These are phyloP conservation scores for Abramis brama DNA, from an alignment of 2,113 vertebrate genomes.

Conservation along the genomic window DNA sequence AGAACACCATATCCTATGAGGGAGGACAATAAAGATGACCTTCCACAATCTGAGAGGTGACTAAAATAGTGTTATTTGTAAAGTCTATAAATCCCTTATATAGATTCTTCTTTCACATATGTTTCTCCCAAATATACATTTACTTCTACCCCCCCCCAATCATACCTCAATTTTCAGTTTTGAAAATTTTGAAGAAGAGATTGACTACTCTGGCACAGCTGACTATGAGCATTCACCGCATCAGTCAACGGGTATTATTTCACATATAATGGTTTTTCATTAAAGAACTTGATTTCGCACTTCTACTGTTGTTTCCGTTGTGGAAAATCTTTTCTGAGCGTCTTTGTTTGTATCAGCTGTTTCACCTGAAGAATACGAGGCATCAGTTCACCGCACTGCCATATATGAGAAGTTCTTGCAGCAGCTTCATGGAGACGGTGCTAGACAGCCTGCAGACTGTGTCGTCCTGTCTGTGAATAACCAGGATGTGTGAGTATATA, in stretches of 20 bases:
- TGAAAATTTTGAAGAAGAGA: constrained; percentile 67
- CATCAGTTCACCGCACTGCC: constrained; percentile 67
- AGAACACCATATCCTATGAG: constrained; percentile 68
- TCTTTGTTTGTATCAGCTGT: constrained; percentile 23
- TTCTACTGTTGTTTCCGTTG: neutral
- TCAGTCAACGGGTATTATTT: constrained; percentile 67
- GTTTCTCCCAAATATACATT: neutral
- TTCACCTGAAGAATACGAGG: constrained; percentile 61
- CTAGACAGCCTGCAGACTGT: constrained; percentile 71
- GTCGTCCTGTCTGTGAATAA: constrained; percentile 76
- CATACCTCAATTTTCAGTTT: constrained; percentile 63
- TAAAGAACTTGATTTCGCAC: neutral
- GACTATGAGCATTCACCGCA: constrained; percentile 63
- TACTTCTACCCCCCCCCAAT: neutral
- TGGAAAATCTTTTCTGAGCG: neutral
- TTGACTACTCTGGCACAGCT: constrained; percentile 57
- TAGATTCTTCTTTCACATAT: neutral
- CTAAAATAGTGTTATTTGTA: neutral
- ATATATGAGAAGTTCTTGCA: constrained; percentile 77
- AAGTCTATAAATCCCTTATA: neutral
- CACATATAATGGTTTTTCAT: neutral
- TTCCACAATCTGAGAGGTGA: constrained; percentile 66
- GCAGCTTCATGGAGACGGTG: constrained; percentile 74
- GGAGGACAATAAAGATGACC: constrained; percentile 66
- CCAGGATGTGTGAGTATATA: constrained; percentile 73